Conservation (phyloP, 1,140 invertebrate species). For the Stegodyphus dumicola region DNA sequence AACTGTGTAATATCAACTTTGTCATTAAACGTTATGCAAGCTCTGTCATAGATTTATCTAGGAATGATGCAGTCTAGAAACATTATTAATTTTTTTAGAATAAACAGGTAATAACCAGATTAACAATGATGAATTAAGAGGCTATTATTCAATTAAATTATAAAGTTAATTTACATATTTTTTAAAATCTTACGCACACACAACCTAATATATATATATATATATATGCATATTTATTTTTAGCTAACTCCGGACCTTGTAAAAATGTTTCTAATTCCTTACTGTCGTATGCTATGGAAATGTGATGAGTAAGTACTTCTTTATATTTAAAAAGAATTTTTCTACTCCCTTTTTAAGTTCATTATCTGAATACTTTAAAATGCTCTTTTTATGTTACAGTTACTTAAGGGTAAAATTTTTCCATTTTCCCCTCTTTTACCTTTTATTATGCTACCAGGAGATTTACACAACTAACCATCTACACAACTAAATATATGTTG, state of each 20-base stretch:
- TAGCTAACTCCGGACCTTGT: conserved; percentile 13
- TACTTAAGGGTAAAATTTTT: no score
- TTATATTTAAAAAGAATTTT: no score
- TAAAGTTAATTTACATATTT: neutral
- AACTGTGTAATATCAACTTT: neutral
- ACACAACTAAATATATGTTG: no score
- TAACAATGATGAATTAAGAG: neutral
- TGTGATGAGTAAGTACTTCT: conserved; percentile 22
- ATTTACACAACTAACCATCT: no score
- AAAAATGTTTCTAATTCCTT: conserved; percentile 21
- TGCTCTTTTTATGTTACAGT: no score
- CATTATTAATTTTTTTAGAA: neutral
- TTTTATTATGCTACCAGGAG: no score
- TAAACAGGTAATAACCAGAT: neutral
- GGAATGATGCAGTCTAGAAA: neutral
- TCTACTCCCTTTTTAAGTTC: no score
- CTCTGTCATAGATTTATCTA: neutral
- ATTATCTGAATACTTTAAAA: no score
- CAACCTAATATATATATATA: no score
- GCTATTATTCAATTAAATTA: no score
- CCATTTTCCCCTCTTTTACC: no score
- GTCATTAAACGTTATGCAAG: neutral
- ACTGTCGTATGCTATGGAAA: conserved; percentile 5
- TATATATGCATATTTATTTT: neutral
- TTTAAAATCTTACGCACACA: no score